A percentile compares a stretch with the other conserved stretches of the same genome.
Conservation (phyloP, 64 coral and sea anemone genomes). For the Stichodactyla helianthus region DNA sequence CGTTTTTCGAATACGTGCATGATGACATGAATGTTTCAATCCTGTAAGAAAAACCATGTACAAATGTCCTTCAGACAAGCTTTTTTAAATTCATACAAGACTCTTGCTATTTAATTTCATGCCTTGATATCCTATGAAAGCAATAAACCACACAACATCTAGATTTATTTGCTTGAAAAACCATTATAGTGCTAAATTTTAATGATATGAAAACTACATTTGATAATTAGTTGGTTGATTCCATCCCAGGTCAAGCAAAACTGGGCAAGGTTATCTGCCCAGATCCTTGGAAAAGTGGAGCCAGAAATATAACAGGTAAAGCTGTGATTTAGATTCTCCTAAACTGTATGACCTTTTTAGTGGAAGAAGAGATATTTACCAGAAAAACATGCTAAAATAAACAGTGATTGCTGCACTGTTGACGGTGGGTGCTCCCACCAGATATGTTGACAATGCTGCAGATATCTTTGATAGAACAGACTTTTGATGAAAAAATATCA, state of each 20-base stretch:
- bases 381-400: too few relatives aligned
- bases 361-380: too few relatives aligned
- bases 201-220: neutral
- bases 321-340: neutral
- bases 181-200: neutral
- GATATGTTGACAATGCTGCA: too few relatives aligned
- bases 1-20: neutral
- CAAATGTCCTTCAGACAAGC: too few relatives aligned
- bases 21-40: neutral
- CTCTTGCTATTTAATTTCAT: neutral
- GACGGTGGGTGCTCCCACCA: too few relatives aligned
- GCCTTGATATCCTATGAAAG: neutral
- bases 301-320: conserved; percentile 86
- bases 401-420: too few relatives aligned
- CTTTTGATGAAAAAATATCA: too few relatives aligned
- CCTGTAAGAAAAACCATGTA: too few relatives aligned
- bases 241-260: conserved; percentile 82
- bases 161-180: neutral
- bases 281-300: conserved; percentile 97
- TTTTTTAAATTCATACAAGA: neutral
- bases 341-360: too few relatives aligned
- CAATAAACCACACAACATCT: too few relatives aligned
- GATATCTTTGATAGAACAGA: too few relatives aligned
- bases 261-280: conserved; percentile 91
- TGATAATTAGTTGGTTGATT: neutral